Evolutionary conservation across 2,797 vertebrate species (phyloP).

Genomic region (Rhinella marina): DNA sequence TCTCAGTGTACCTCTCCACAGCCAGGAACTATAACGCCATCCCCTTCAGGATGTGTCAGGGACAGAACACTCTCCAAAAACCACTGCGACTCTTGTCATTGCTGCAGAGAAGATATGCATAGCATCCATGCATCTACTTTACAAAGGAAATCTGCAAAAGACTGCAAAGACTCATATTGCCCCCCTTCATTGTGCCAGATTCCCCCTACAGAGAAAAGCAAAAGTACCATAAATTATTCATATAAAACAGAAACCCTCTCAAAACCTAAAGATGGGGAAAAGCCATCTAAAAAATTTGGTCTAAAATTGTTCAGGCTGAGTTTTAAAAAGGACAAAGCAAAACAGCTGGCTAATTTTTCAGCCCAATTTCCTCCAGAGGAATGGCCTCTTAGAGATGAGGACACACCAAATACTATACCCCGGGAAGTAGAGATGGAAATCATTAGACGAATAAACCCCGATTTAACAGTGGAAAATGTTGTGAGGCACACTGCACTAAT

Average conservation of each 20-base stretch:
- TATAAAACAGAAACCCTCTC: slow-evolving; percentile 93
- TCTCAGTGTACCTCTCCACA: slow-evolving; percentile 95
- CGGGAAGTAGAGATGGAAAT: slow-evolving; percentile 97
- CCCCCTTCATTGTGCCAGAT: slow-evolving; percentile 85
- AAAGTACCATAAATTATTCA: slow-evolving; percentile 90
- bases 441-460: slow-evolving; percentile 96
- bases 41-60: slow-evolving; percentile 88
- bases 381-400: slow-evolving; percentile 95
- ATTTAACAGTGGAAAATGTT: slow-evolving; percentile 96
- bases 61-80: slow-evolving; percentile 91
- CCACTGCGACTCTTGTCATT: slow-evolving; percentile 92
- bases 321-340: slow-evolving; percentile 97
- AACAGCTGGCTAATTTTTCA: slow-evolving; percentile 95
- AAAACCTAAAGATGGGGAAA: slow-evolving; percentile 89
- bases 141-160: slow-evolving; percentile 90
- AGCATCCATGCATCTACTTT: slow-evolving; percentile 90
- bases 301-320: slow-evolving; percentile 95
- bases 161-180: slow-evolving; percentile 84
- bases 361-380: slow-evolving; percentile 98
- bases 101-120: slow-evolving; percentile 89
- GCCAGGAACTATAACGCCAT: slow-evolving; percentile 93
- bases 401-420: slow-evolving; percentile 88
- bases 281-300: slow-evolving; percentile 92
- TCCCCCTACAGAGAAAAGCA: slow-evolving; percentile 89
- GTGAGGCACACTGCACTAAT: slow-evolving; percentile 96